Conservation (phyloP, 2,888 invertebrate species). For the Caradrina clavipalpis region DNA sequence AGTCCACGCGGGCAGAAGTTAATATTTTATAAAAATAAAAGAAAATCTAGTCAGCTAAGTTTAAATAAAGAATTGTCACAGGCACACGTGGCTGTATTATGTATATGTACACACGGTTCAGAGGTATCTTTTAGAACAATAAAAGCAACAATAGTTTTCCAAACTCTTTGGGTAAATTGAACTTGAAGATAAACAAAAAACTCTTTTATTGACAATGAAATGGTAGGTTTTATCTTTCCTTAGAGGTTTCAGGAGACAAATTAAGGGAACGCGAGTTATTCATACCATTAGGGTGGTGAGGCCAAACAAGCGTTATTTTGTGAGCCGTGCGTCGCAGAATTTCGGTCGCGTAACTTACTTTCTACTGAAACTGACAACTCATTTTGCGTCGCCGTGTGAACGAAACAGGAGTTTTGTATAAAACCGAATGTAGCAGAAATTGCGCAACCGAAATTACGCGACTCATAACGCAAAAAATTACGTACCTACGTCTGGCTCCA, state of each 20-base stretch:
- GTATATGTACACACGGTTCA: too few relatives aligned
- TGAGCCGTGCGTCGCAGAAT: too few relatives aligned
- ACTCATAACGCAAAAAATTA: too few relatives aligned
- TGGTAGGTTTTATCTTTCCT: conserved; percentile 47
- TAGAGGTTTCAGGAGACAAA: conserved; percentile 54
- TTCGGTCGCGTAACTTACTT: too few relatives aligned
- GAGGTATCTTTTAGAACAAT: conserved; percentile 2
- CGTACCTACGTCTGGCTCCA: too few relatives aligned
- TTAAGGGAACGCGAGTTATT: conserved; percentile 52
- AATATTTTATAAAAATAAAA: neutral
- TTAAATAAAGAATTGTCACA: neutral
- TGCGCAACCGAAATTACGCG: too few relatives aligned
- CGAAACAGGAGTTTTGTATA: too few relatives aligned
- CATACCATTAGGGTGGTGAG: conserved; percentile 33
- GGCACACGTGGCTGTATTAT: neutral
- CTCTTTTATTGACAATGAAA: conserved; percentile 53
- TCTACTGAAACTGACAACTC: too few relatives aligned
- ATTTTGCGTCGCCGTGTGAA: too few relatives aligned
- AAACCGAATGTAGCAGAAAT: too few relatives aligned
- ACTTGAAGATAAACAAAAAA: conserved; percentile 46
- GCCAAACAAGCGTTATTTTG: too few relatives aligned
- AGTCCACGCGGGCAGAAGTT: too few relatives aligned
- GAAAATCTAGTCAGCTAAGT: neutral
- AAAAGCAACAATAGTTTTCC: conserved; percentile 25
- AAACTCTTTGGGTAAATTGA: conserved; percentile 34